Evolutionary conservation across 2,113 vertebrate genomes (phyloP).

Genomic region (Actenoides hombroni): DNA sequence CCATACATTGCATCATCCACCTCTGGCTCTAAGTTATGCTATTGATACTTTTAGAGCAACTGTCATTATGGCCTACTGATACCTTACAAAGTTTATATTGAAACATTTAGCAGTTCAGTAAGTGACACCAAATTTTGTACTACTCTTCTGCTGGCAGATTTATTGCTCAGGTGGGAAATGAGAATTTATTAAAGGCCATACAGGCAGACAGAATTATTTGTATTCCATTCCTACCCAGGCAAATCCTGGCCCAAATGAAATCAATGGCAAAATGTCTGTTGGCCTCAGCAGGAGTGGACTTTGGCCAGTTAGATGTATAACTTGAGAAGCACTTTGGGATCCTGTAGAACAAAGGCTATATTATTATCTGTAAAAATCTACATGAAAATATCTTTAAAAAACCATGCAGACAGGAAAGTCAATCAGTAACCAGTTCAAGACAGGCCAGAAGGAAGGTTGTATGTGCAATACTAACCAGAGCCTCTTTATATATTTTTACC

Average conservation of each 20-base stretch:
- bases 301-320: conserved; percentile 45
- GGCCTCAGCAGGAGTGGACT: conserved; percentile 1
- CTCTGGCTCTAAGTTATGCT: background rate
- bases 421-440: background rate
- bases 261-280: conserved; percentile 1
- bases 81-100: background rate
- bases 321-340: conserved; percentile 44
- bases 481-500: background rate
- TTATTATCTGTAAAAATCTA: conserved; percentile 33
- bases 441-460: background rate
- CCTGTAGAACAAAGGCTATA: background rate
- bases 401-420: background rate
- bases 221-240: background rate
- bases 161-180: conserved; percentile 24
- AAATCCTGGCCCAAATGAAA: conserved; percentile 27
- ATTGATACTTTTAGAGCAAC: background rate
- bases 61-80: background rate
- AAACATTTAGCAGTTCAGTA: background rate
- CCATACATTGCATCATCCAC: background rate
- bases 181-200: conserved; percentile 21
- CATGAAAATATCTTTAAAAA: background rate
- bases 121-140: conserved; percentile 19
- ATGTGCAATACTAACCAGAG: background rate
- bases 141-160: conserved; percentile 50
- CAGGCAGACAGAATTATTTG: background rate